A percentile compares a stretch with the other conserved stretches of the same genome.
Conservation (phyloP, 2,888 invertebrate genomes). For the Epirrita christyi region DNA sequence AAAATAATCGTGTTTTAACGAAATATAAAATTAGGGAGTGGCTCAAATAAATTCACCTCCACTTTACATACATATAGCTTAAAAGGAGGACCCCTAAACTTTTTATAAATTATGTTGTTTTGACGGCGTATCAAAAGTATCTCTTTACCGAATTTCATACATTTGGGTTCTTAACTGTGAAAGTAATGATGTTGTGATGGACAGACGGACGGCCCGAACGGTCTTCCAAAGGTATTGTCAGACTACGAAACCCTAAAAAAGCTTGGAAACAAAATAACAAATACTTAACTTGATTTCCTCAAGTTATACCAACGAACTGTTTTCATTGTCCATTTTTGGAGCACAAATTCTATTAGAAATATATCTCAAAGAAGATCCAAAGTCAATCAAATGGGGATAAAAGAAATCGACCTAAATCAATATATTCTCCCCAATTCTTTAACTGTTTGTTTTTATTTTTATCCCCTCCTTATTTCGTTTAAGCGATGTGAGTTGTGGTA, state of each 20-base stretch:
- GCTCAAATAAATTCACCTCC: too few species aligned
- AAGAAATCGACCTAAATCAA: constrained; percentile 35
- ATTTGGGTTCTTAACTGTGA: too few species aligned
- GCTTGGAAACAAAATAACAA: constrained; percentile 14
- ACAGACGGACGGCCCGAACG: too few species aligned
- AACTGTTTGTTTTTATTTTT: constrained; percentile 40
- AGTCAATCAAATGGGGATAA: constrained; percentile 34
- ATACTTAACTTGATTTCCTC: constrained; percentile 10
- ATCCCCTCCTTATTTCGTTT: constrained; percentile 36
- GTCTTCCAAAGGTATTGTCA: too few species aligned
- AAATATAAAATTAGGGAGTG: too few species aligned
- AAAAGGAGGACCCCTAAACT: too few species aligned
- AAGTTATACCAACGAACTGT: constrained; percentile 19
- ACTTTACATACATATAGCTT: too few species aligned
- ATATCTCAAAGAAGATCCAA: constrained; percentile 31
- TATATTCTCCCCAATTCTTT: constrained; percentile 37
- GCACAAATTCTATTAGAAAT: constrained; percentile 37
- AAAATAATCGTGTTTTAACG: too few species aligned
- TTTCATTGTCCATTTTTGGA: constrained; percentile 23
- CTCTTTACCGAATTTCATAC: too few species aligned
- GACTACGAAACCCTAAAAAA: background rate
- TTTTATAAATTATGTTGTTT: too few species aligned
- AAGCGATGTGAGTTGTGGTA: constrained; percentile 29
- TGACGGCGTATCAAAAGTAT: too few species aligned
- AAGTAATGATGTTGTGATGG: too few species aligned